Evolutionary conservation across 2,888 invertebrate species (phyloP), one percentile per base, ranked within the genome.

Genomic region (Salpingus planirostris): DNA sequence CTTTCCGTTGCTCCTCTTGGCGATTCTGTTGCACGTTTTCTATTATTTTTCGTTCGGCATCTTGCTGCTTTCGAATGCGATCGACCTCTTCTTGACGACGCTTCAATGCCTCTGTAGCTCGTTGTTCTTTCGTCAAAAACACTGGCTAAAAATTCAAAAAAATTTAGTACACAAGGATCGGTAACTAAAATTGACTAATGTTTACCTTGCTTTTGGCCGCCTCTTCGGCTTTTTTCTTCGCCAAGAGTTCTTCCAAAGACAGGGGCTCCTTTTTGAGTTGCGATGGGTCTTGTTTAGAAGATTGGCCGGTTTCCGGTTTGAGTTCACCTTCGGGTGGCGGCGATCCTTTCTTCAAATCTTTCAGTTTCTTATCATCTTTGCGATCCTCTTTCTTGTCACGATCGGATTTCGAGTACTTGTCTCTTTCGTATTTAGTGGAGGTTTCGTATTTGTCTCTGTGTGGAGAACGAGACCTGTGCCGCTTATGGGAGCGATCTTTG

Each of bases 221-320:
- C 61, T 96, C 93, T 58, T 95, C 95, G 1, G 90, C 90, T 57
- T 97, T 95, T 59, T 95, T 95, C 64, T 93, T 95, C 0, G 90
- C 85, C 27, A 98, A 67, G 22, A 99, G 64, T 60, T 99, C 96
- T 61, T 98, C 98, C 33, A 99, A 67, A 3, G 97, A 97, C 10
- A 97, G 66, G 0, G 98, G 98, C 57, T 96, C 95, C 28, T 73
- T 77, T 49, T 80, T 80, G 0, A 44, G 24, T 14, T 50, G 33
- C 11, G 33, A 49, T n/a, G n/a, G n/a, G 4, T 61, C 59, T 6
- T 36, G 38, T 35, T 57, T 54, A 1, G 46, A 43, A 13, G 23
- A 12, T 4, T 5, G 10, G 34, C 49, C 49, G 2, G 27, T 24
- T 8, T 57, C 54, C 2, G 40, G 34, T 38, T 57, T 52, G 4